phyloP scores from a whole-genome alignment of 1,140 invertebrate species.

The Leptestheria dahalacensis region DNA sequence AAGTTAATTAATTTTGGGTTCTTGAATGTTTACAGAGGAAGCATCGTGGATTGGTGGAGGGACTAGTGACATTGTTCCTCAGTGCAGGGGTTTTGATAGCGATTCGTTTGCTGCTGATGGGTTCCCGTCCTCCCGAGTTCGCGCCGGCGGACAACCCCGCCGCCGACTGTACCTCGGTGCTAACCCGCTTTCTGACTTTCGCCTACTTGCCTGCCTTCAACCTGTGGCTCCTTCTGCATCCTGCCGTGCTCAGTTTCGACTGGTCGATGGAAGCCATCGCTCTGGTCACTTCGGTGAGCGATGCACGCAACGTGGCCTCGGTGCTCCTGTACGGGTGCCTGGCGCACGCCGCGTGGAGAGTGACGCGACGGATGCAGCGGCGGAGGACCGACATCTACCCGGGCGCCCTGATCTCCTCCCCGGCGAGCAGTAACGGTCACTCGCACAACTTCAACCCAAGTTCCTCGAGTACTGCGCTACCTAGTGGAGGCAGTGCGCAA shows the following conservation, averaged over 20 bases:
- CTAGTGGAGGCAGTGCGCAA: conserved; percentile 1
- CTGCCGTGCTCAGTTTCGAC: conserved; percentile 72
- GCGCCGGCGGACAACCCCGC: conserved; percentile 80
- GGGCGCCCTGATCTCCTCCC: not conserved
- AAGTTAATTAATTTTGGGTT: not conserved
- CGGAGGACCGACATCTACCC: not conserved
- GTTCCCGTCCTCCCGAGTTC: conserved; percentile 53
- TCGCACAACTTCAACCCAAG: conserved; percentile 5
- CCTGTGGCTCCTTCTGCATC: conserved; percentile 62
- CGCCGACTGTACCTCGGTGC: conserved; percentile 49
- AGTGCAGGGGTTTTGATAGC: conserved; percentile 38
- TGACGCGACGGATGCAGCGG: not conserved
- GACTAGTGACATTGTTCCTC: conserved; percentile 43
- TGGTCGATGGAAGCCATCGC: conserved; percentile 92
- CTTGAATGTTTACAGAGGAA: conserved; percentile 27
- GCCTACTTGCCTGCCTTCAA: conserved; percentile 75
- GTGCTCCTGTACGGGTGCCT: conserved; percentile 45
- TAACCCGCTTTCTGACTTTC: conserved; percentile 63
- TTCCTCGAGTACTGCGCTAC: not conserved
- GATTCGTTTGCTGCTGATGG: conserved; percentile 41
- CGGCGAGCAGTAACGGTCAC: not conserved
- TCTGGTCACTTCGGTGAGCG: conserved; percentile 50
- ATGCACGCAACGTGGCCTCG: conserved; percentile 55
- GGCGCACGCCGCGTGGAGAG: conserved; percentile 4
- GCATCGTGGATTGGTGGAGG: conserved; percentile 38